phyloP scores from a whole-genome alignment of 1,140 invertebrate species.

The Ctenoplectra terminalis region DNA sequence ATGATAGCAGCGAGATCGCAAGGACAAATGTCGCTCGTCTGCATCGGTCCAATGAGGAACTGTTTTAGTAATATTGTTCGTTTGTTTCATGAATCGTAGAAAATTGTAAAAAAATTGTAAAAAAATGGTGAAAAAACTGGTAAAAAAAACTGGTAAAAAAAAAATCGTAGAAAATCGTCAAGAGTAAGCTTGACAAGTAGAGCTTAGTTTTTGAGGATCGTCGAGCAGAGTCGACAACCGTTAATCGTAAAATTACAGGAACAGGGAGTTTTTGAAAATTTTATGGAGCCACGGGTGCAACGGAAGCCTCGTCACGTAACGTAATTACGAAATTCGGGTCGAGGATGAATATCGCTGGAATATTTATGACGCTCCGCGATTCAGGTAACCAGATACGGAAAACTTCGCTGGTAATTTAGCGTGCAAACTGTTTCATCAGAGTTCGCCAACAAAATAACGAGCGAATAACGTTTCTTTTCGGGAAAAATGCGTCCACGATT shows the following conservation, averaged over 20 bases:
- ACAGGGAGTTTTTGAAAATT: slow-evolving; percentile 16
- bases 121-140: no score
- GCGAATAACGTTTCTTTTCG: neutral
- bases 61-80: no score
- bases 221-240: neutral
- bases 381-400: slow-evolving; percentile 8
- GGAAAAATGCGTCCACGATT: neutral
- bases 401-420: slow-evolving; percentile 1
- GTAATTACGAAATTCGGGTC: slow-evolving; percentile 35
- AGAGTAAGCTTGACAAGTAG: no score
- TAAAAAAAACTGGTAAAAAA: no score
- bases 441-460: neutral
- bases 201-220: no score
- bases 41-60: no score
- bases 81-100: no score
- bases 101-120: no score
- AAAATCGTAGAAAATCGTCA: no score
- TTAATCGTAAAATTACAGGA: neutral
- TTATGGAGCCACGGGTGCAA: neutral
- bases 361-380: slow-evolving; percentile 9
- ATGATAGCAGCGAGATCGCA: no score
- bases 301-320: neutral
- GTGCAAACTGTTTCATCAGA: neutral
- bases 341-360: slow-evolving; percentile 25
- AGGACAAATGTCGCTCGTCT: no score